A percentile compares a stretch with the other conserved stretches of the same genome.
Conservation (phyloP, 2,113 vertebrate species). For the Mustela nigripes region DNA sequence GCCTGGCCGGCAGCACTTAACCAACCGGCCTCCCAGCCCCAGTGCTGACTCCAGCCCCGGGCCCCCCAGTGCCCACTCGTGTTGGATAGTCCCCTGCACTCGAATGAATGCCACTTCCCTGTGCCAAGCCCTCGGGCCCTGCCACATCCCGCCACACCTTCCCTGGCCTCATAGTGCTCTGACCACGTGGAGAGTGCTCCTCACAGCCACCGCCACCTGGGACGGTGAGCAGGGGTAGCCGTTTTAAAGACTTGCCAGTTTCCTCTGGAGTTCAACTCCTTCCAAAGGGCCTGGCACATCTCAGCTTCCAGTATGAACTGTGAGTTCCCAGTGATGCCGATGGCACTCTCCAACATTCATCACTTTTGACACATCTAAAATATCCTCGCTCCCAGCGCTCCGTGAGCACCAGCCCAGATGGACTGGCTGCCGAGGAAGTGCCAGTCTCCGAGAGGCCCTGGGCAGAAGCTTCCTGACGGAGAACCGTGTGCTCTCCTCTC, state of each 20-base stretch:
- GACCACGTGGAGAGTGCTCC: neutral
- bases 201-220: neutral
- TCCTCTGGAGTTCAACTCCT: neutral
- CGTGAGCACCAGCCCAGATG: neutral
- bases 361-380: constrained; percentile 65
- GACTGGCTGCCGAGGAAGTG: neutral
- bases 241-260: neutral
- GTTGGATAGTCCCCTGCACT: neutral
- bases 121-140: neutral
- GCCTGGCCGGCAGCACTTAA: neutral
- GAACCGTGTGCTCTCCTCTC: neutral
- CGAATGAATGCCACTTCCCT: neutral
- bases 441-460: neutral
- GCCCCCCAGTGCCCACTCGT: neutral
- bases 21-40: neutral
- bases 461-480: neutral
- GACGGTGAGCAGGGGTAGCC: neutral
- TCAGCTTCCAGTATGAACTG: constrained; percentile 52
- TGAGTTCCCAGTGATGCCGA: constrained; percentile 48
- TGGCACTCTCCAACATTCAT: constrained; percentile 42
- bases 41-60: neutral
- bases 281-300: constrained; percentile 43
- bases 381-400: neutral
- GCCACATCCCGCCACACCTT: neutral
- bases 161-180: rapidly evolving